phyloP scores from a whole-genome alignment of 2,113 vertebrate species.

The Actenoides hombroni region DNA sequence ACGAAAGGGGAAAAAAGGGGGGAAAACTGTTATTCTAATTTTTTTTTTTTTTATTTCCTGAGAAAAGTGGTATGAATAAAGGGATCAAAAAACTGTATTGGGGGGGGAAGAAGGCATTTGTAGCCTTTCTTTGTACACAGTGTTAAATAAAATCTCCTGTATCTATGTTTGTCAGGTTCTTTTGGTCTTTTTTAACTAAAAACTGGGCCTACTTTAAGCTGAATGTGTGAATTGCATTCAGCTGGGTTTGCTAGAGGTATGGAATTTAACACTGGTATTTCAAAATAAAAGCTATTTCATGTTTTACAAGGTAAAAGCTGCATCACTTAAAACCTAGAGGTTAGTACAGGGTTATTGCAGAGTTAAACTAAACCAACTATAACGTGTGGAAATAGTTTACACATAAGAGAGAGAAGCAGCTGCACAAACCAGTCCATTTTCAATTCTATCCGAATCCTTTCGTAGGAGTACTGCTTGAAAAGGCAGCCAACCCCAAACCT shows the following conservation, averaged over 20 bases:
- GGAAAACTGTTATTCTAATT: neutral
- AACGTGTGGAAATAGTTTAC: neutral
- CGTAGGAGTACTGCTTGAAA: neutral
- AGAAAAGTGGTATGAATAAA: constrained; percentile 62
- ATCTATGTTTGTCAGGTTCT: constrained; percentile 53
- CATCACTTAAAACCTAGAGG: neutral
- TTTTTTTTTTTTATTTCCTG: constrained; percentile 24
- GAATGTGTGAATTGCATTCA: neutral
- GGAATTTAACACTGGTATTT: neutral
- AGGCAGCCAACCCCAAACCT: neutral
- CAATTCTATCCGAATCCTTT: neutral
- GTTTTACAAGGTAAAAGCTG: neutral
- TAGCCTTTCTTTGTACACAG: constrained; percentile 78
- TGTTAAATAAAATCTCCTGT: constrained; percentile 78
- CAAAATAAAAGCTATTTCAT: neutral
- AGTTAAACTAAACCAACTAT: neutral
- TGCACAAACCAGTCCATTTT: neutral
- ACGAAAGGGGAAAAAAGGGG: neutral
- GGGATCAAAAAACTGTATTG: constrained; percentile 64
- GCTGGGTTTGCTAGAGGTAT: neutral
- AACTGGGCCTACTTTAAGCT: neutral
- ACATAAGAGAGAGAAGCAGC: neutral
- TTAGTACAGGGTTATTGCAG: neutral
- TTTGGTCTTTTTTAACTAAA: constrained; percentile 33
- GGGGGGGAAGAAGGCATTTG: constrained; percentile 65